These are phyloP conservation scores for Microtus oregoni DNA, from an alignment of 2,113 vertebrate genomes.

Conservation along the genomic window DNA sequence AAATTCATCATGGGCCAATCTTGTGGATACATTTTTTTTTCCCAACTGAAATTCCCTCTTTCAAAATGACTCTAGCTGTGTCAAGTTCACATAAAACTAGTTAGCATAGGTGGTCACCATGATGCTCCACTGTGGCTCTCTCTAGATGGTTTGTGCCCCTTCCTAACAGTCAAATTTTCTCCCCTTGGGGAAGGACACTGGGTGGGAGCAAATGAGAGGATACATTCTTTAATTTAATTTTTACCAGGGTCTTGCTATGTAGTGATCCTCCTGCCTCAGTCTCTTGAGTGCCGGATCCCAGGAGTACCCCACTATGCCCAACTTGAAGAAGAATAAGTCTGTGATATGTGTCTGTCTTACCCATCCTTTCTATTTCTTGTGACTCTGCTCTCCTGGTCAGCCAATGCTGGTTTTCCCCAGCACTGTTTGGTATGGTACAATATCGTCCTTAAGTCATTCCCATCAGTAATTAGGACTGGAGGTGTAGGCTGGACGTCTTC, in stretches of 20 bases:
- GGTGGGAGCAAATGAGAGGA: neutral
- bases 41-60: neutral
- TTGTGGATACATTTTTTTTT: neutral
- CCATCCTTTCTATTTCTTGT: neutral
- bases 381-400: neutral
- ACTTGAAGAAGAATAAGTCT: neutral
- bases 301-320: neutral
- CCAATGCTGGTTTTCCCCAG: neutral
- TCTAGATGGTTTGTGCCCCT: neutral
- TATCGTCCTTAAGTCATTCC: neutral
- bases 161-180: neutral
- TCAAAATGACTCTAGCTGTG: neutral
- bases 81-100: neutral
- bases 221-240: neutral
- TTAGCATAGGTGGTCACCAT: neutral
- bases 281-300: neutral
- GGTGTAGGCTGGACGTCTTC: slow-evolving; percentile 25
- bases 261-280: neutral
- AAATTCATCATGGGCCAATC: neutral
- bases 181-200: neutral
- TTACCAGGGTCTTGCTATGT: neutral
- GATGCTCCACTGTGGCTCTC: neutral
- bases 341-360: neutral
- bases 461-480: slow-evolving; percentile 30
- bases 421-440: neutral